Conservation (phyloP, 2,888 invertebrate species). For the Tenthredo livida region DNA sequence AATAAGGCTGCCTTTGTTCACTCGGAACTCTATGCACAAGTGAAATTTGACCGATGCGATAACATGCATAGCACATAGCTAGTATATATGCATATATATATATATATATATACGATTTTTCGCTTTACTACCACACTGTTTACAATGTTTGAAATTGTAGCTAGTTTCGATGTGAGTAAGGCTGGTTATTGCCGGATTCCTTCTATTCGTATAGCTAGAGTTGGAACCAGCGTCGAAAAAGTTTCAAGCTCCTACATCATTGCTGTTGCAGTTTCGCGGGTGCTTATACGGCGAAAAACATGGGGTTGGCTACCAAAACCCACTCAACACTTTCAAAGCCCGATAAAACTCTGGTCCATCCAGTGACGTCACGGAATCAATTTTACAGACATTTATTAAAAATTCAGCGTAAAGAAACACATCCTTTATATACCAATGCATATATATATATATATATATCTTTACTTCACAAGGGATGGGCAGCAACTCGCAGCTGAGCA, state of each 20-base stretch:
- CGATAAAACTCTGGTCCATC: neutral
- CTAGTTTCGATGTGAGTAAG: constrained; percentile 40
- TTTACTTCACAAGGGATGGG: neutral
- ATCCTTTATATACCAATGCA: neutral
- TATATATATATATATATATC: neutral
- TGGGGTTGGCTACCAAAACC: constrained; percentile 10
- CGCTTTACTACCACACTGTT: constrained; percentile 31
- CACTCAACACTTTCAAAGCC: constrained; percentile 35
- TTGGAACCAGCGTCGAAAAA: neutral
- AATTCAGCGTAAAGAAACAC: neutral
- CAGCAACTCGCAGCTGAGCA: neutral
- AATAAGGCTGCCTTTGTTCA: constrained; percentile 31
- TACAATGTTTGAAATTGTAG: constrained; percentile 46
- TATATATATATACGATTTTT: constrained; percentile 5
- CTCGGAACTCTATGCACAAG: neutral
- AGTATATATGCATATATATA: neutral
- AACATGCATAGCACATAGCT: neutral
- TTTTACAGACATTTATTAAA: neutral
- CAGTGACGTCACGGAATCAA: neutral
- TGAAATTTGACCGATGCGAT: constrained; percentile 35
- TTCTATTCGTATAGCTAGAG: neutral
- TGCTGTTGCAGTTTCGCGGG: constrained; percentile 29
- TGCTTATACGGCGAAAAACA: constrained; percentile 33
- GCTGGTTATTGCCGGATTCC: constrained; percentile 42
- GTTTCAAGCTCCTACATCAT: constrained; percentile 42